These are phyloP conservation scores for zebrafish (Danio rerio) DNA, from an alignment of 2,113 vertebrate species.

Conservation along the genomic window DNA sequence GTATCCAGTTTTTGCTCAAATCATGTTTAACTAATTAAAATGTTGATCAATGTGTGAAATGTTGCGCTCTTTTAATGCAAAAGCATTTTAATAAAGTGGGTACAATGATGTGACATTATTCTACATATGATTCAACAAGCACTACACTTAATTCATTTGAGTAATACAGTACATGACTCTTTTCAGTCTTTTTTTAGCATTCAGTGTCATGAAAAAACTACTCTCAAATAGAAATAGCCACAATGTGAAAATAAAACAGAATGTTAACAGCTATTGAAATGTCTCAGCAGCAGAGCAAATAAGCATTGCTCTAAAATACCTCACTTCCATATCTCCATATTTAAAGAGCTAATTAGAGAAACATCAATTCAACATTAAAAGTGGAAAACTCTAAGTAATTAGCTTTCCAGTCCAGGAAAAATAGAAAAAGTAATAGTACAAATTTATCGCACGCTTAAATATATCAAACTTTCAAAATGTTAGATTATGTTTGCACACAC, in stretches of 20 bases:
- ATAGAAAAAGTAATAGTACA: neutral
- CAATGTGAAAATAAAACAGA: too few relatives aligned
- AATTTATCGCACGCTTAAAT: neutral
- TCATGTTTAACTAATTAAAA: too few relatives aligned
- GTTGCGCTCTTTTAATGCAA: too few relatives aligned
- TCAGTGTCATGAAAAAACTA: neutral
- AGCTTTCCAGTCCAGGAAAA: neutral
- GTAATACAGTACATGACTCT: too few relatives aligned
- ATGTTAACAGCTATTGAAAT: neutral
- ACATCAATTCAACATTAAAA: conserved; percentile 47
- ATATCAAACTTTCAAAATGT: neutral
- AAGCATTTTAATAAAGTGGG: too few relatives aligned
- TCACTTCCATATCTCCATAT: neutral
- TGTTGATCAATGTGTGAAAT: too few relatives aligned
- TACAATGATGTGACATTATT: too few relatives aligned
- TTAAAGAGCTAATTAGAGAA: conserved; percentile 30
- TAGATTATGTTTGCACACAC: neutral
- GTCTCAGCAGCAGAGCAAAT: neutral
- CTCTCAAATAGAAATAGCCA: neutral
- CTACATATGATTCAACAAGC: too few relatives aligned
- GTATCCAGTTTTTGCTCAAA: too few relatives aligned
- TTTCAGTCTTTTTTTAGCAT: neutral
- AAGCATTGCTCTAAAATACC: conserved; percentile 14
- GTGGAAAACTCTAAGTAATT: neutral
- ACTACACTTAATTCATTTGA: too few relatives aligned